Evolutionary conservation across 1,140 invertebrate species (phyloP), one percentile per base, ranked within the genome.

Genomic region (Calephelis nemesis): DNA sequence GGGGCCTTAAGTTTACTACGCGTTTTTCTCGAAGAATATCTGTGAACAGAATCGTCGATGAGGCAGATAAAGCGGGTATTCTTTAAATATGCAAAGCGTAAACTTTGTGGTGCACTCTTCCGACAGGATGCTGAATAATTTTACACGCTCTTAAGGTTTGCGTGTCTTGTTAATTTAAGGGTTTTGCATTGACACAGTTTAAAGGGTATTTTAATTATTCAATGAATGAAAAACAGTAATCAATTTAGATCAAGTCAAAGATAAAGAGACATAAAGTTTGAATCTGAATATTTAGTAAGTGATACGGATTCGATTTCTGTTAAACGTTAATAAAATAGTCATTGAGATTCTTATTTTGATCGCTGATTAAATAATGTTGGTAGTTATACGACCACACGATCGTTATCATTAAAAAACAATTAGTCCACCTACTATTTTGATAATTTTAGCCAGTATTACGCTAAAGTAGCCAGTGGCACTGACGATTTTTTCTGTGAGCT

Each of bases 81-180:
- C 83, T 89, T 91, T 89, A 88, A 88, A 86, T 90, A 91, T 90
- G 88, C 87, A 88, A 86, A 91, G 80, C 82, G 85, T 80, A 86
- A 90, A 90, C 86, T 89, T 88, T 88, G 86, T 79, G 74, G 75
- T 77, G 73, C 74, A 68, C 78, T 78, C 81, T 86, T 90, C 82
- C 84, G 84, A 88, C 85, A 83, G 85, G 79, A 82, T 78, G 71
- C 83, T 88, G 88, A 88, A 89, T 90, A 88, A 90, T 87, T 87
- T 89, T 91, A 89, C 84, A 91, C 87, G 87, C 81, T 86, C 87
- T 88, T 89, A 84, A 88, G 83, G 81, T 78, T 82, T 82, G 84
- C 83, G 79, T 91, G 88, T 88, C 83, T 74, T 83, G 83, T 87
- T 88, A 82, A 82, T 83, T 85, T 79, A 81, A 79, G 63, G 76